A percentile compares a stretch with the other conserved stretches of the same genome.
These are phyloP conservation scores for Scleropages formosus DNA, from an alignment of 2,797 vertebrate species.

Conservation along the genomic window DNA sequence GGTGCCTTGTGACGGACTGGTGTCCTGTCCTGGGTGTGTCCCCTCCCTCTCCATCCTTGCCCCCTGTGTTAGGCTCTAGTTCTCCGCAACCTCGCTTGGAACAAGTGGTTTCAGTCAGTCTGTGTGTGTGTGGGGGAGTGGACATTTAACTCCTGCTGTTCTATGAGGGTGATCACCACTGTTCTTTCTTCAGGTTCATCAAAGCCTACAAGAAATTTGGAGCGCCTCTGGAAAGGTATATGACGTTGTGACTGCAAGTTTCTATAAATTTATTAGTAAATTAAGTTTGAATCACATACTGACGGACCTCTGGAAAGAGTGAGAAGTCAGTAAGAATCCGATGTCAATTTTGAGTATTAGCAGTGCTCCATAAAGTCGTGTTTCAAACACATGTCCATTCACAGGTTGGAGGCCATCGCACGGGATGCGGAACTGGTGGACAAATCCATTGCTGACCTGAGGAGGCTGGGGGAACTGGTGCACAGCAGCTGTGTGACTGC, in stretches of 20 bases:
- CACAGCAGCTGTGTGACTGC: conserved; percentile 89
- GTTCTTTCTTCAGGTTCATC: conserved; percentile 79
- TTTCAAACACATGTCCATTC: not conserved
- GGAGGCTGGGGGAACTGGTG: conserved; percentile 89
- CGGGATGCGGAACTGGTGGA: conserved; percentile 96
- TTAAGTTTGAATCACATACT: not conserved
- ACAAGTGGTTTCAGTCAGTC: not conserved
- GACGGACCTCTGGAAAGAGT: not conserved
- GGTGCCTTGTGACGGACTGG: too few relatives aligned
- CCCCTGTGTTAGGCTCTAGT: too few relatives aligned
- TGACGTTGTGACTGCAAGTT: not conserved
- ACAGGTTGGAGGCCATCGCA: conserved; percentile 90
- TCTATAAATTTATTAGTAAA: not conserved
- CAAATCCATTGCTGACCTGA: conserved; percentile 93
- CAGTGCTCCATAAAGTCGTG: not conserved
- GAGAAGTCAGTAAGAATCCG: too few relatives aligned
- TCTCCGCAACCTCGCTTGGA: too few relatives aligned
- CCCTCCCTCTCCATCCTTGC: too few relatives aligned
- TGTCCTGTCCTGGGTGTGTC: too few relatives aligned
- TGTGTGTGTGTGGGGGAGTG: too few relatives aligned
- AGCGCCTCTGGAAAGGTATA: conserved; percentile 88
- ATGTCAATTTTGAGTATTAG: too few relatives aligned
- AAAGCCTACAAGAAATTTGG: conserved; percentile 99
- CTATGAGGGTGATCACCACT: not conserved
- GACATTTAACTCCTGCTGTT: too few relatives aligned